A percentile compares a stretch with the other conserved stretches of the same genome.
phyloP scores from a whole-genome alignment of 2,888 invertebrate species.

The Lasius platythorax region DNA sequence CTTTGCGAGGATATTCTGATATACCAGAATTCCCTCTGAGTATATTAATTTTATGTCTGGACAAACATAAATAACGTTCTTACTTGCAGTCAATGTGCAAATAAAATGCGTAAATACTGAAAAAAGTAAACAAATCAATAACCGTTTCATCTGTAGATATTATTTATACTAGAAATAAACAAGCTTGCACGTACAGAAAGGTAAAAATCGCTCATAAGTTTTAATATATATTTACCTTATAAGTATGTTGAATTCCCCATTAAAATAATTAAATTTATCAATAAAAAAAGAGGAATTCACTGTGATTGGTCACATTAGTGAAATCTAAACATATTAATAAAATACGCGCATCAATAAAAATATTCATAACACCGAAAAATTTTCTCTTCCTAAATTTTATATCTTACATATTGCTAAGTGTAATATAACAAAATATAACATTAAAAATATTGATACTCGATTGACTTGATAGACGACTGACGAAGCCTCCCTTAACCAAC shows the following conservation, averaged over 20 bases:
- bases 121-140: conserved; percentile 18
- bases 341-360: neutral
- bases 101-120: conserved; percentile 3
- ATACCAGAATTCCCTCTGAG: neutral
- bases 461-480: conserved; percentile 39
- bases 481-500: conserved; percentile 67
- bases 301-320: neutral
- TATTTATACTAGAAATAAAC: neutral
- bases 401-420: neutral
- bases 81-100: neutral
- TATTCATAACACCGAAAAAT: neutral
- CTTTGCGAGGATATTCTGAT: neutral
- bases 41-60: conserved; percentile 11
- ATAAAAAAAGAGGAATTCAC: neutral
- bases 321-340: neutral
- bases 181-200: neutral
- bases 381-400: neutral
- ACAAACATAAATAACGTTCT: neutral
- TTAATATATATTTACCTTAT: neutral
- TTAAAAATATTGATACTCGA: conserved; percentile 4
- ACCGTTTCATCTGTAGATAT: neutral
- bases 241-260: neutral
- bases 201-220: neutral
- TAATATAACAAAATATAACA: neutral
- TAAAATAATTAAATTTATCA: neutral